Percentiles rank a stretch among this genome's conserved stretches.
Conservation (phyloP, 2,888 invertebrate genomes). For the Lochmaea crataegi region DNA sequence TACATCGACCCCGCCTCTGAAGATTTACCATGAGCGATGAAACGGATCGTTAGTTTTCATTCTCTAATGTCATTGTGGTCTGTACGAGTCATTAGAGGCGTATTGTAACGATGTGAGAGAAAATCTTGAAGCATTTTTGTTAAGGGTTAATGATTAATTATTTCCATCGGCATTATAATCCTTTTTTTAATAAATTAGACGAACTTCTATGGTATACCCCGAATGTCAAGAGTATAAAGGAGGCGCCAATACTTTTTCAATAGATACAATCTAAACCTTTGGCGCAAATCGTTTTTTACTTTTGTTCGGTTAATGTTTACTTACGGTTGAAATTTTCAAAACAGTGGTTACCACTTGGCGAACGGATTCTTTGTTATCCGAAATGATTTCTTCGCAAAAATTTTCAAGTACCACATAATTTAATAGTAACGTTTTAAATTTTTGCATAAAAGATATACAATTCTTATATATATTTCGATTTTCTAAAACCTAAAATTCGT, state of each 20-base stretch:
- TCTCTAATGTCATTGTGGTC: conserved; percentile 62
- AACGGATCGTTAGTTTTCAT: conserved; percentile 64
- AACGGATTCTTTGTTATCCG: conserved; percentile 21
- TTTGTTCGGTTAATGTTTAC: conserved; percentile 54
- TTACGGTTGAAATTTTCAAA: conserved; percentile 55
- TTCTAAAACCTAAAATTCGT: conserved; percentile 42
- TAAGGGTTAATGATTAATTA: conserved; percentile 64
- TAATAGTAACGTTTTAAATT: not conserved
- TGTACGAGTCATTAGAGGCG: conserved; percentile 61
- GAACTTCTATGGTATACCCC: conserved; percentile 54
- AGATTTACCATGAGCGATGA: conserved; percentile 59
- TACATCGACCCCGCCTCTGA: conserved; percentile 45
- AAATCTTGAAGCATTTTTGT: conserved; percentile 58
- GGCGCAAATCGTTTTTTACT: conserved; percentile 46
- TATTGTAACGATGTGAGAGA: conserved; percentile 58
- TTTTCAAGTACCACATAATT: not conserved
- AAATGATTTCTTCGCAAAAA: not conserved
- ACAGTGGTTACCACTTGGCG: conserved; percentile 39
- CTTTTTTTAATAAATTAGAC: conserved; percentile 62
- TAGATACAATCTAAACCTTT: conserved; percentile 37
- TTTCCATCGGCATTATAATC: conserved; percentile 60
- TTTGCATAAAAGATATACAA: not conserved
- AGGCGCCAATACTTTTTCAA: conserved; percentile 52
- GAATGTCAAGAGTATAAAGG: conserved; percentile 55
- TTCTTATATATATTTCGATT: conserved; percentile 30